phyloP scores from a whole-genome alignment of 2,888 invertebrate species.

The Podotricha telesiphe region DNA sequence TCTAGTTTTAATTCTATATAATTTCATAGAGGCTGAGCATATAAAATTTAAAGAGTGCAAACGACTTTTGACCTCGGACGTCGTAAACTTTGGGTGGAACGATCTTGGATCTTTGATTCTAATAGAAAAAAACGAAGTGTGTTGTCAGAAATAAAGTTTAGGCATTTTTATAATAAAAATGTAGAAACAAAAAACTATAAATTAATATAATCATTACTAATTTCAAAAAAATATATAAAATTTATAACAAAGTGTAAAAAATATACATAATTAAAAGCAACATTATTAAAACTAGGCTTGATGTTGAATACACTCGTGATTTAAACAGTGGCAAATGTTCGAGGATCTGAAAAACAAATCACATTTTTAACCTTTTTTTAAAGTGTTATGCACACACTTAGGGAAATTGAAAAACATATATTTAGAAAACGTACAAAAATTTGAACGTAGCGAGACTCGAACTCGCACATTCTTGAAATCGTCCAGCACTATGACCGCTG shows the following conservation, averaged over 20 bases:
- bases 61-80: slow-evolving; percentile 6
- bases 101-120: neutral
- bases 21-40: neutral
- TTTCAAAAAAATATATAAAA: neutral
- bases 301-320: slow-evolving; percentile 46
- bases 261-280: neutral
- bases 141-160: neutral
- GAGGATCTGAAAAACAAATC: slow-evolving; percentile 32
- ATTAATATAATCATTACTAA: neutral
- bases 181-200: too few relatives aligned
- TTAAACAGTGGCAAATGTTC: slow-evolving; percentile 52
- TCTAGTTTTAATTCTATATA: neutral
- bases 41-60: slow-evolving; percentile 3
- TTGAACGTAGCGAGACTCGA: too few relatives aligned
- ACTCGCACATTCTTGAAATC: too few relatives aligned
- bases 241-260: too few relatives aligned
- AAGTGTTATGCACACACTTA: too few relatives aligned
- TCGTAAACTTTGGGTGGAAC: slow-evolving; percentile 5
- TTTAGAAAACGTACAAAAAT: too few relatives aligned
- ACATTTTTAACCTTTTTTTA: too few relatives aligned
- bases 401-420: too few relatives aligned
- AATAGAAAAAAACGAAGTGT: neutral
- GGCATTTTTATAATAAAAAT: too few relatives aligned
- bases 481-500: too few relatives aligned
- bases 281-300: slow-evolving; percentile 29